Evolutionary conservation across 2,113 vertebrate genomes (phyloP).

Genomic region (Gavia stellata): DNA sequence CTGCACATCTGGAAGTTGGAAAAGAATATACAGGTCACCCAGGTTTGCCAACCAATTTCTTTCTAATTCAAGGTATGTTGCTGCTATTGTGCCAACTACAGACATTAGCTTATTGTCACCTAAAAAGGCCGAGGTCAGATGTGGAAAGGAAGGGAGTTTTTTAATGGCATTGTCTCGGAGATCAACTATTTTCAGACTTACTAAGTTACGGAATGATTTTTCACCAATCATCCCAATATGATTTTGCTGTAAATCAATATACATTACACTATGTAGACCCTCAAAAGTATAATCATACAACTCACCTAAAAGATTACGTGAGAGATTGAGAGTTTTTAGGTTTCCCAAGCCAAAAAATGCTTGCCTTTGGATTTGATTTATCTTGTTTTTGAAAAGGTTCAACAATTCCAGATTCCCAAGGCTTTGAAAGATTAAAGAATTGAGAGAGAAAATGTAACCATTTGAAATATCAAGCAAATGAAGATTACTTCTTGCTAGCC

Average conservation of each 20-base stretch:
- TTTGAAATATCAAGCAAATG: constrained; percentile 69
- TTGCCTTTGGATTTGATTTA: constrained; percentile 73
- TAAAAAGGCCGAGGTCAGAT: constrained; percentile 53
- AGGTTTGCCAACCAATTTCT: constrained; percentile 75
- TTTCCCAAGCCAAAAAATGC: constrained; percentile 79
- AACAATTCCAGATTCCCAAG: constrained; percentile 66
- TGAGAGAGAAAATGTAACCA: constrained; percentile 74
- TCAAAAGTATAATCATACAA: constrained; percentile 72
- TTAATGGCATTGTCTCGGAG: constrained; percentile 83
- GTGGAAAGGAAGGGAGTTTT: constrained; percentile 59
- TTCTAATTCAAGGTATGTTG: constrained; percentile 64
- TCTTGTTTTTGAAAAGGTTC: constrained; percentile 76
- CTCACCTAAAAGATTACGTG: constrained; percentile 82
- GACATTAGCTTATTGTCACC: constrained; percentile 75
- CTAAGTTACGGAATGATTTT: constrained; percentile 70
- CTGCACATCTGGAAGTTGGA: constrained; percentile 47
- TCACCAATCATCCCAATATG: constrained; percentile 77
- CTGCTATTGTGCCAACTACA: neutral
- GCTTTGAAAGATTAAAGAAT: constrained; percentile 64
- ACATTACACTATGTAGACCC: constrained; percentile 56
- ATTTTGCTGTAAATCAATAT: constrained; percentile 83
- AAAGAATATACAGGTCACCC: constrained; percentile 67
- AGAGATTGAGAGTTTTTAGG: constrained; percentile 78
- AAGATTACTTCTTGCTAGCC: constrained; percentile 72
- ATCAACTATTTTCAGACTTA: constrained; percentile 63